A percentile compares a stretch with the other conserved stretches of the same genome.
phyloP scores from a whole-genome alignment of 2,888 invertebrate species.

The Brachyopa scutellaris region DNA sequence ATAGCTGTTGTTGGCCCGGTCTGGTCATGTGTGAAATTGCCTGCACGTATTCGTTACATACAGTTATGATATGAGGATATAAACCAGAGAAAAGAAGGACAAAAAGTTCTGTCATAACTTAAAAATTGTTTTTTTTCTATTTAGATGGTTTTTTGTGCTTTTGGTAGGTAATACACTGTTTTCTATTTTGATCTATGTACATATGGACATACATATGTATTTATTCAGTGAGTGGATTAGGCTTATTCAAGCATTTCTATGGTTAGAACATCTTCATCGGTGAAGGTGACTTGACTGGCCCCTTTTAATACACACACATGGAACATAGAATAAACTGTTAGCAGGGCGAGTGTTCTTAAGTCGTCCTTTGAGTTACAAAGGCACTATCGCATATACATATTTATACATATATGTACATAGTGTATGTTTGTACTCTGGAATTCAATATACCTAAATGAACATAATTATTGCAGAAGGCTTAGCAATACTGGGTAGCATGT shows the following conservation, averaged over 20 bases:
- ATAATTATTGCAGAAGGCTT: no score
- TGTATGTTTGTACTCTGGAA: no score
- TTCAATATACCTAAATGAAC: no score
- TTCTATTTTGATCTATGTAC: neutral
- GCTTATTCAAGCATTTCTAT: neutral
- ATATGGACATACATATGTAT: no score
- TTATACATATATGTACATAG: no score
- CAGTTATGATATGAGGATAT: neutral
- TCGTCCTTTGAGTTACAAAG: conserved; percentile 20
- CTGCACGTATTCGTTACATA: neutral
- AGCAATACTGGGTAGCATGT: no score
- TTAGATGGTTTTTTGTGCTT: neutral
- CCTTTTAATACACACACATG: conserved; percentile 7
- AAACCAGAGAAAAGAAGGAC: conserved; percentile 11
- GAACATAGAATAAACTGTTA: conserved; percentile 18
- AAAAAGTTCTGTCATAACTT: conserved; percentile 56
- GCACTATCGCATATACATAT: conserved; percentile 12
- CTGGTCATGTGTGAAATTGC: conserved; percentile 45
- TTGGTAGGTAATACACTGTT: neutral
- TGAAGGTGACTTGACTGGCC: conserved; percentile 13
- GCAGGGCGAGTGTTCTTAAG: conserved; percentile 27
- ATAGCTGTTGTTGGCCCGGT: conserved; percentile 5
- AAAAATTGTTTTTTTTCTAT: no score
- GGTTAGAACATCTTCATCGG: neutral
- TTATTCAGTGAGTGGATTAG: neutral